Evolutionary conservation across 2,113 vertebrate species (phyloP).

Genomic region (Syngnathus typhle): DNA sequence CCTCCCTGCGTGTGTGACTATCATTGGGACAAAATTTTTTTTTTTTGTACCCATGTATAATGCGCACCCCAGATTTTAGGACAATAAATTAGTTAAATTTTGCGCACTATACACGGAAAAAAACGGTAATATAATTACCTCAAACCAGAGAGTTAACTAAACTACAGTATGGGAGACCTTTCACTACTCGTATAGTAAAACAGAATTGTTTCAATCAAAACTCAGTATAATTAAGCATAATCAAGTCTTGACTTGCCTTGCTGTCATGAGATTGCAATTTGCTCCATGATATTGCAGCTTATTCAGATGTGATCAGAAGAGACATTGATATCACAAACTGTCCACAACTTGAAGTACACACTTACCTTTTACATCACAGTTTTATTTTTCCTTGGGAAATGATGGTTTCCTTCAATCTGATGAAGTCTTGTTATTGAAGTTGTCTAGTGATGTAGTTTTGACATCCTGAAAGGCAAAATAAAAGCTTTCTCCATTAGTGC

Average conservation of each 20-base stretch:
- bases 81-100: too few relatives aligned
- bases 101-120: too few relatives aligned
- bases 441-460: not conserved
- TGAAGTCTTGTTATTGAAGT: not conserved
- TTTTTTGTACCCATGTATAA: too few relatives aligned
- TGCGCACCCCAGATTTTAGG: too few relatives aligned
- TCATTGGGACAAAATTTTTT: too few relatives aligned
- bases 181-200: not conserved
- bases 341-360: not conserved
- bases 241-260: not conserved
- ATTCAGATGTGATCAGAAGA: not conserved
- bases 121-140: too few relatives aligned
- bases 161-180: too few relatives aligned
- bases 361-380: not conserved
- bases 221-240: not conserved
- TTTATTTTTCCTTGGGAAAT: not conserved
- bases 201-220: not conserved
- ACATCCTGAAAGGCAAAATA: not conserved
- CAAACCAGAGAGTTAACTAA: not conserved
- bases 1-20: too few relatives aligned
- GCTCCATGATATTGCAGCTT: not conserved
- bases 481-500: not conserved
- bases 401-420: not conserved
- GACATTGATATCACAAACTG: not conserved
- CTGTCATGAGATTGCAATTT: not conserved